Conservation (phyloP, 2,888 invertebrate genomes). For the Quadriops clusia region DNA sequence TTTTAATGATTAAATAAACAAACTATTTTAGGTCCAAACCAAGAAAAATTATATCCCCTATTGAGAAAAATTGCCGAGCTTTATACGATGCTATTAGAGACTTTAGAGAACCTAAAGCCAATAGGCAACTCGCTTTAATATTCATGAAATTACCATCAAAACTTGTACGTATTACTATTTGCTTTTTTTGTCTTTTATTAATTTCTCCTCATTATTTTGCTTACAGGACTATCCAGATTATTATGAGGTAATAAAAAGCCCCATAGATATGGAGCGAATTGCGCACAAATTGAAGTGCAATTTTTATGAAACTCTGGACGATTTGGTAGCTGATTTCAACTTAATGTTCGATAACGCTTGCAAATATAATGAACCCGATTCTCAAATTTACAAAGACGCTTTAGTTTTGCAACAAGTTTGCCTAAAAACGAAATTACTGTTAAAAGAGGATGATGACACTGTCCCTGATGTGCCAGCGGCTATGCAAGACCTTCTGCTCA, state of each 20-base stretch:
- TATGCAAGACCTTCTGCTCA: constrained; percentile 82
- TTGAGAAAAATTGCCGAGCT: constrained; percentile 69
- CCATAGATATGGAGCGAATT: constrained; percentile 93
- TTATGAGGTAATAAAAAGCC: constrained; percentile 91
- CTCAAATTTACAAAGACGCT: constrained; percentile 94
- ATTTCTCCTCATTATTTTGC: background rate
- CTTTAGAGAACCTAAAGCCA: constrained; percentile 70
- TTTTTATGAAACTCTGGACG: constrained; percentile 70
- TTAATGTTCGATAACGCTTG: constrained; percentile 95
- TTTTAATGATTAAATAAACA: no score
- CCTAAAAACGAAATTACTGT: constrained; percentile 79
- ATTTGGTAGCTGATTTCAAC: constrained; percentile 77
- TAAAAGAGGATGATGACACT: constrained; percentile 70
- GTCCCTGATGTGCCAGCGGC: constrained; percentile 83
- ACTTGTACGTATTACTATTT: constrained; percentile 40
- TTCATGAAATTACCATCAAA: constrained; percentile 93
- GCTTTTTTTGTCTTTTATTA: background rate
- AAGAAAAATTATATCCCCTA: constrained; percentile 43
- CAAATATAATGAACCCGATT: constrained; percentile 95
- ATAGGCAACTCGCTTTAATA: constrained; percentile 82
- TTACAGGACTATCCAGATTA: constrained; percentile 86
- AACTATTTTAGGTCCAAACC: constrained; percentile 30
- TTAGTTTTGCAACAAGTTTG: constrained; percentile 83
- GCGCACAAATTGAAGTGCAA: constrained; percentile 70
- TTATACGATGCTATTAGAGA: constrained; percentile 84